Evolutionary conservation across 2,797 vertebrate genomes (phyloP), one percentile per base, ranked within the genome.

Genomic region (Anolis apletophallus): DNA sequence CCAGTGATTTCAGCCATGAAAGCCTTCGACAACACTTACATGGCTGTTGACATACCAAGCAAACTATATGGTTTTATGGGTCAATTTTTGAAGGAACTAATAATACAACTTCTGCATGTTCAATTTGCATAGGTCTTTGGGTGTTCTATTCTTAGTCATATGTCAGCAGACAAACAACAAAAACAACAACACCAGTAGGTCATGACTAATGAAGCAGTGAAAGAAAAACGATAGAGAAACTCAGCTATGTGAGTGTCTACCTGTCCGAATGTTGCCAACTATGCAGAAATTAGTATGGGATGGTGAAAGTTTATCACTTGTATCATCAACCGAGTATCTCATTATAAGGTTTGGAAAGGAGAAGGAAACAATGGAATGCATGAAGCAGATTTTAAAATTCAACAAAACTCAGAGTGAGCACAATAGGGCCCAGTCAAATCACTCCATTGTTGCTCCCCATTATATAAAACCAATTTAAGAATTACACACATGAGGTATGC

Each of bases 381-480:
- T 83, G 11, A 50, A 0, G 36, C 72, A 2, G 54, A 59, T 87
- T 61, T 59, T 52, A 0, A 72, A 83, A 89, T 34, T 23, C 75
- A 50, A 50, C 1, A 40, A 85, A 91, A 89, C 64, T 21, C 74
- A 73, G 92, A 89, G 81, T 54, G 1, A 86, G 16, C 32, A 29
- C 10, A 89, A 74, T 0, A 85, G 59, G 91, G 88, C 32, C 36
- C 7, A 68, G 29, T 21, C 73, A 80, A 90, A 72, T 3, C 85
- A 88, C 80, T 84, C n/a, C 67, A 57, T 29, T 64, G 71, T 87
- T 85, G 82, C 46, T 89, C 75, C 34, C 67, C 40, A 57, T 74
- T 89, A 83, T 83, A 83, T 86, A 93, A 90, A 85, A 77, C 71
- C 84, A 90, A 93, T 52, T 87, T 89, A 75, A 80, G 80, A 93